Conservation (phyloP, 2,888 invertebrate species). For the Cenopis cana region DNA sequence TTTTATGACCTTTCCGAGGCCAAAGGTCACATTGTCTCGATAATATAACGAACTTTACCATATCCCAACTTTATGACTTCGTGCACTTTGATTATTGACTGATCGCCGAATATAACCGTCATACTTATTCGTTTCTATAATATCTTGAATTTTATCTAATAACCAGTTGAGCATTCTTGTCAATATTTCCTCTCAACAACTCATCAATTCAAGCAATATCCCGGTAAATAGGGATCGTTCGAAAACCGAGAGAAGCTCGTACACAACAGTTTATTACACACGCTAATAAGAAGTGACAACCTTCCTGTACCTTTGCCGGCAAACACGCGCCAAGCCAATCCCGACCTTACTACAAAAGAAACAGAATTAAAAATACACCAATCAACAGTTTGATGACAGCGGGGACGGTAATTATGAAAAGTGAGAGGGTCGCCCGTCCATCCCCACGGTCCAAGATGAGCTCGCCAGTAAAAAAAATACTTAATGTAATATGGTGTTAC, state of each 20-base stretch:
- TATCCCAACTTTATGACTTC: no score
- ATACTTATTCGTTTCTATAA: no score
- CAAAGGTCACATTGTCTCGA: no score
- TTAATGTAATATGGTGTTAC: slow-evolving; percentile 75
- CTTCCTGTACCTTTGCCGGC: slow-evolving; percentile 53
- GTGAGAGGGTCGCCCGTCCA: slow-evolving; percentile 50
- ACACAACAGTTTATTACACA: slow-evolving; percentile 59
- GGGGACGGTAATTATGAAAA: slow-evolving; percentile 73
- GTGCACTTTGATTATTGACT: no score
- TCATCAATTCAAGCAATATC: slow-evolving; percentile 1
- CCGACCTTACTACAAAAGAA: slow-evolving; percentile 52
- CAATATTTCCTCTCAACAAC: slow-evolving; percentile 9
- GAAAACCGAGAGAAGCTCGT: slow-evolving; percentile 9
- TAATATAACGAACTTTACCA: no score
- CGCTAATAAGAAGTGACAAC: slow-evolving; percentile 71
- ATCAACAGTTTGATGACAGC: slow-evolving; percentile 63
- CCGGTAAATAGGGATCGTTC: slow-evolving; percentile 16
- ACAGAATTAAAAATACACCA: slow-evolving; percentile 68
- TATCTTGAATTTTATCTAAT: slow-evolving; percentile 2
- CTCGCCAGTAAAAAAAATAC: slow-evolving; percentile 62
- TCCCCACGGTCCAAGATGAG: slow-evolving; percentile 66
- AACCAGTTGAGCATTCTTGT: not conserved
- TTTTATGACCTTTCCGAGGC: no score
- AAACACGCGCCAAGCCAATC: slow-evolving; percentile 65
- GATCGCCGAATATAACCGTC: no score